Base-by-base conservation (phyloP, 1,140 invertebrate genomes). In the Sitodiplosis mosellana region DNA sequence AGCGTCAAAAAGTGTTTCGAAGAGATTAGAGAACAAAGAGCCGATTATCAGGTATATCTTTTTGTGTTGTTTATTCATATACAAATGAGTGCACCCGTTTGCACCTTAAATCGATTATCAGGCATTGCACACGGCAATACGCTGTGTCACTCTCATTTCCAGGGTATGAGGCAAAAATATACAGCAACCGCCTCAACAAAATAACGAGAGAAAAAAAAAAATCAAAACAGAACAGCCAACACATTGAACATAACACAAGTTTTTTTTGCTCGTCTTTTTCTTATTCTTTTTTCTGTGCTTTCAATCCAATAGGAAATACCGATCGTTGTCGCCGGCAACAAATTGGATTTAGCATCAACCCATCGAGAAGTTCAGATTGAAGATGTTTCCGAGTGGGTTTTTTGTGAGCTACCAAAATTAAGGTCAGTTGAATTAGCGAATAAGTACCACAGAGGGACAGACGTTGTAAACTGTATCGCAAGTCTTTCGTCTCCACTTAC, bases 241-340 rank as follows among this genome's bases (percentile, higher is more conserved):
- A 40, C 37, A n/a, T 6, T n/a, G n/a, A n/a, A 40, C 14, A n/a
- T 14, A 40, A n/a, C 37, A 40, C 17, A 40, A 3, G 37, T 40
- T 36, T 36, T n/a, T 8, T 10, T 36, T 8, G 14, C 14, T n/a
- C 14, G 37, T 40, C 6, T 15, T 5, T 15, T n/a, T 15, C 37
- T 4, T 40, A n/a, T 15, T 15, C 12, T 15, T 12, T 40, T 40
- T 6, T 6, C 37, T 15, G 12, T 18, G 37, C 14, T 40, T 44
- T 38, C 19, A 2, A 40, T 51, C 44, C 70, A n/a, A n/a, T n/a
- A 87, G 70, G 83, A 87, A 51, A 77, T 89, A 47, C 86, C 87
- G 5, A 87, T 87, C 54, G 83, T 89, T 17, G 74, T 91, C 45
- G 83, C 83, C 3, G 86, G 85, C 14, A 88, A 89, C 65, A 90